phyloP scores from a whole-genome alignment of 2,888 invertebrate species.

The Drosophila prostipennis region DNA sequence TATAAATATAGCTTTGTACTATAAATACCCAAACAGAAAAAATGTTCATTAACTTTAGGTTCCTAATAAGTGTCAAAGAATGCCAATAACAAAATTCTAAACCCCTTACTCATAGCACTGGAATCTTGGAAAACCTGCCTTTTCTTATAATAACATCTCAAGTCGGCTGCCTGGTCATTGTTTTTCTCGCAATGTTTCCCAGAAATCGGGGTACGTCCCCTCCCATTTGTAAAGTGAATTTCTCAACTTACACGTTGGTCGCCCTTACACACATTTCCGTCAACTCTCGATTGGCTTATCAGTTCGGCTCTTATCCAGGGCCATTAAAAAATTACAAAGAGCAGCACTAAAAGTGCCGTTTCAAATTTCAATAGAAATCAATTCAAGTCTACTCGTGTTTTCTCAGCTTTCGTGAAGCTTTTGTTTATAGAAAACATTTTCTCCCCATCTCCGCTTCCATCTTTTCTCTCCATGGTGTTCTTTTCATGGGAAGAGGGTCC shows the following conservation, averaged over 20 bases:
- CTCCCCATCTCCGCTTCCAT: conserved; percentile 48
- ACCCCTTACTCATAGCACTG: conserved; percentile 1
- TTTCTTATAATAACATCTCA: conserved; percentile 6
- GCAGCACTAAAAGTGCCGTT: conserved; percentile 68
- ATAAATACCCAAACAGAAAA: not conserved
- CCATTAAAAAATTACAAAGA: conserved; percentile 30
- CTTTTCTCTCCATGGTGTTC: conserved; percentile 16
- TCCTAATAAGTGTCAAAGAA: not conserved
- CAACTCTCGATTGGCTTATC: conserved; percentile 25
- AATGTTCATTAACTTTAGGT: not conserved
- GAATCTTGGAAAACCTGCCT: not conserved
- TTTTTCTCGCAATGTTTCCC: conserved; percentile 12
- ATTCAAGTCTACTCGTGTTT: conserved; percentile 65
- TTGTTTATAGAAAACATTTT: conserved; percentile 50
- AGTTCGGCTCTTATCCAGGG: conserved; percentile 17
- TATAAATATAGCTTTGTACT: too few species aligned
- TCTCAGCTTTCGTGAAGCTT: conserved; percentile 50
- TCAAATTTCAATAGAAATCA: conserved; percentile 76
- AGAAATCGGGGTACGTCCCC: conserved; percentile 1
- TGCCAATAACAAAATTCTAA: not conserved
- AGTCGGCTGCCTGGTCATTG: conserved; percentile 5
- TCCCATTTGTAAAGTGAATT: not conserved
- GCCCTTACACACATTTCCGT: conserved; percentile 5
- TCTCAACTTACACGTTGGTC: conserved; percentile 20
- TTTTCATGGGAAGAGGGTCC: conserved; percentile 29